Evolutionary conservation across 2,797 vertebrate genomes (phyloP).

Genomic region (Rallus crepitans): DNA sequence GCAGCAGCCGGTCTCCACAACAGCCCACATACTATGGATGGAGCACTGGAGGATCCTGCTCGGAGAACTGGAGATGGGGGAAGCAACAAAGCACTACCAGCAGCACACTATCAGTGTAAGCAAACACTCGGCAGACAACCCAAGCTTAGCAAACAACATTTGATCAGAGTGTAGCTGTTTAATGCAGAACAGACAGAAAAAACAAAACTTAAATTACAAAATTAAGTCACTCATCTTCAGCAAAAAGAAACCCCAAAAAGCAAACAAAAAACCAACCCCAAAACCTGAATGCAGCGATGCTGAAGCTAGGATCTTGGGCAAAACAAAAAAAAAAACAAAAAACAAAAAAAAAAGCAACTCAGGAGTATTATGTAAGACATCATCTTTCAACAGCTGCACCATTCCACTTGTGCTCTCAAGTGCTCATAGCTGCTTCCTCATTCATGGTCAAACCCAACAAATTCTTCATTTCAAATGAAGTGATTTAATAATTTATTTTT

Average conservation of each 20-base stretch:
- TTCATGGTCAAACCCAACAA: background rate
- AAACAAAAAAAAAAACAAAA: background rate
- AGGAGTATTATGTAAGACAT: background rate
- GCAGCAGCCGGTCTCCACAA: background rate
- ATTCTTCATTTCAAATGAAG: background rate
- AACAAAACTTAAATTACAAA: background rate
- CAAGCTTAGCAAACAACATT: background rate
- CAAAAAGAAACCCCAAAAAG: background rate
- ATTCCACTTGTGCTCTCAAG: background rate
- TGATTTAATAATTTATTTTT: background rate
- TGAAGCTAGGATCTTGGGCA: background rate
- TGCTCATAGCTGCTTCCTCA: background rate
- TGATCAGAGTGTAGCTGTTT: background rate
- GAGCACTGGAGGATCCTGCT: background rate
- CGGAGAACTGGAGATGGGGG: fast-evolving
- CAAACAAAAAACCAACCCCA: fast-evolving
- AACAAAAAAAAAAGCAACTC: background rate
- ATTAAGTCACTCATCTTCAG: background rate
- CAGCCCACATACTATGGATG: background rate
- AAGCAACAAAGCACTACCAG: background rate
- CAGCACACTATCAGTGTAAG: background rate
- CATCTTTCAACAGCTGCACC: background rate
- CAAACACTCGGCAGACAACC: background rate
- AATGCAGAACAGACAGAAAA: background rate
- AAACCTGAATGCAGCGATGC: background rate